Conservation (phyloP, 2,888 invertebrate genomes). For the Adelphocoris suturalis region DNA sequence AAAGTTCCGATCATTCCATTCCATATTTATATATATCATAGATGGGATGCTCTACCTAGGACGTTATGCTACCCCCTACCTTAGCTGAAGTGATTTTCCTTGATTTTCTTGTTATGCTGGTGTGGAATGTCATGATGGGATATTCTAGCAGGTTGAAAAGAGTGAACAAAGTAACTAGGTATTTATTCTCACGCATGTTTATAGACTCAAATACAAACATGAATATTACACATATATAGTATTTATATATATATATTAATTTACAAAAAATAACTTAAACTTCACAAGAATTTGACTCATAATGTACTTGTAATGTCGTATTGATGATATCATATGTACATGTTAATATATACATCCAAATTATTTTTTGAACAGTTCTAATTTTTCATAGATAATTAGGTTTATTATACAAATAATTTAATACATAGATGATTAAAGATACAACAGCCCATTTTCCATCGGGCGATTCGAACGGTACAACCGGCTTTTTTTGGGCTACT, state of each 20-base stretch:
- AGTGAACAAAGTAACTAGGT: constrained; percentile 69
- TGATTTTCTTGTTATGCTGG: too few relatives aligned
- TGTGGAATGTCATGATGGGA: too few relatives aligned
- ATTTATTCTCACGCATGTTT: constrained; percentile 72
- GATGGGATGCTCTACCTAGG: too few relatives aligned
- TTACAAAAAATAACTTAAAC: constrained; percentile 71
- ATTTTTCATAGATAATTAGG: constrained; percentile 50
- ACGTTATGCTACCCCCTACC: too few relatives aligned
- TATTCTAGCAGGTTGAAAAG: not conserved
- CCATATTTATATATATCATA: too few relatives aligned
- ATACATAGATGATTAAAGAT: constrained; percentile 63
- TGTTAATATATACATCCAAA: constrained; percentile 62
- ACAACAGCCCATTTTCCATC: constrained; percentile 37
- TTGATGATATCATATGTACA: constrained; percentile 58
- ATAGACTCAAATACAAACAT: constrained; percentile 72
- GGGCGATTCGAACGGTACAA: constrained; percentile 45
- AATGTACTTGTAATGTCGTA: constrained; percentile 48
- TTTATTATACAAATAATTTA: constrained; percentile 64
- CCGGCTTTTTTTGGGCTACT: constrained; percentile 56
- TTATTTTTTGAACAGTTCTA: constrained; percentile 51
- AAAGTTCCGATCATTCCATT: too few relatives aligned
- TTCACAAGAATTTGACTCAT: constrained; percentile 69
- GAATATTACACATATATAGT: constrained; percentile 68
- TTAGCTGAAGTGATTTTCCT: too few relatives aligned
- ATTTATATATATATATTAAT: constrained; percentile 63